phyloP scores from a whole-genome alignment of 2,797 vertebrate species.

The Anabacerthia variegaticeps region DNA sequence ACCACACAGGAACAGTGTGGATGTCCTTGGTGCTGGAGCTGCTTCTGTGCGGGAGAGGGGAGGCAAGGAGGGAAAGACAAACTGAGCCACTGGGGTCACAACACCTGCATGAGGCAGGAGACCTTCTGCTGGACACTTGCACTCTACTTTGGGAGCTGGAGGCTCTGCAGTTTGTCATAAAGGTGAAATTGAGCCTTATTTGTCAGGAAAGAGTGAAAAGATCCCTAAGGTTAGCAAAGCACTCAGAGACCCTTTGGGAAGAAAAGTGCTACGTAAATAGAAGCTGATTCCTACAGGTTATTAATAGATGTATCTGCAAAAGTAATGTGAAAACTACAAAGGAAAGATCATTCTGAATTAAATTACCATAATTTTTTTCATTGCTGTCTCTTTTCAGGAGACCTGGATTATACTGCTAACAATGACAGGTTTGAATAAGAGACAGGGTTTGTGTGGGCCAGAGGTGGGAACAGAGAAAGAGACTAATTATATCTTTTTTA shows the following conservation, averaged over 20 bases:
- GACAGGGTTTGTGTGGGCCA: constrained; percentile 57
- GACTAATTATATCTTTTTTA: constrained; percentile 61
- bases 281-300: constrained; percentile 38
- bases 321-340: constrained; percentile 59
- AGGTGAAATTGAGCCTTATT: neutral
- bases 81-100: neutral
- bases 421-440: constrained; percentile 62
- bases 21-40: neutral
- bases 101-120: neutral
- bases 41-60: neutral
- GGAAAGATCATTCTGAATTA: constrained; percentile 62
- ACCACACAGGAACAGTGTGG: neutral
- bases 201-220: constrained; percentile 17
- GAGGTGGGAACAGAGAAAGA: constrained; percentile 33
- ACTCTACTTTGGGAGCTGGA: neutral
- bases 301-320: constrained; percentile 61
- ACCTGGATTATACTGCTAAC: constrained; percentile 50
- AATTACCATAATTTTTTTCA: constrained; percentile 71
- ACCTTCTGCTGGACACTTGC: neutral
- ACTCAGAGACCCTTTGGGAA: constrained; percentile 8
- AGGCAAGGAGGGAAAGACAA: neutral
- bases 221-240: constrained; percentile 23
- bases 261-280: constrained; percentile 48
- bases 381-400: constrained; percentile 51
- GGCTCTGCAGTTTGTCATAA: neutral